phyloP scores from a whole-genome alignment of 2,888 invertebrate species.

The Cosmorhoe ocellata region DNA sequence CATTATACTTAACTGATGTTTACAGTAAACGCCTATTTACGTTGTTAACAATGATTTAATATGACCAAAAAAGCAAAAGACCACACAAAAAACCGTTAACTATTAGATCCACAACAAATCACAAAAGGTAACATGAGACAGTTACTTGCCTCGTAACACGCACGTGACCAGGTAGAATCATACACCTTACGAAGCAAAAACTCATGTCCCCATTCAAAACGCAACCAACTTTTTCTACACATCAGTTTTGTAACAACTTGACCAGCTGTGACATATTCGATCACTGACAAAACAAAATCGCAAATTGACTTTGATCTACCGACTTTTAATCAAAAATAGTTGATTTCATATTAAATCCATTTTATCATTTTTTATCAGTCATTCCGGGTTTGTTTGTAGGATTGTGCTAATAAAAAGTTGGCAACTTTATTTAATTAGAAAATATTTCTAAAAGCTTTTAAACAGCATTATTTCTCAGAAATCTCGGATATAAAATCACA shows the following conservation, averaged over 20 bases:
- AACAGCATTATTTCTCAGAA: slow-evolving; percentile 4
- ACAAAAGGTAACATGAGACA: slow-evolving; percentile 32
- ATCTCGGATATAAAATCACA: slow-evolving; percentile 17
- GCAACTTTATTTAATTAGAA: background rate
- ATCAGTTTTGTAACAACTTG: background rate
- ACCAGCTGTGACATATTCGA: too few species aligned
- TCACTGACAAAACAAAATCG: too few species aligned
- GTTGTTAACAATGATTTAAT: too few species aligned
- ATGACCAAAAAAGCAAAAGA: slow-evolving; percentile 35
- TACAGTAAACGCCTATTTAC: too few species aligned
- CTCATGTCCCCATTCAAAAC: slow-evolving; percentile 21
- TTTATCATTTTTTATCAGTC: too few species aligned
- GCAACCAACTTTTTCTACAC: slow-evolving; percentile 9
- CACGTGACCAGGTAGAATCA: slow-evolving; percentile 54
- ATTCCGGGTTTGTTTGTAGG: too few species aligned
- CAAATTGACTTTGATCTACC: too few species aligned
- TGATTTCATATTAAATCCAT: too few species aligned
- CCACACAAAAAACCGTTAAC: slow-evolving; percentile 7
- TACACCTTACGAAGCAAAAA: slow-evolving; percentile 30
- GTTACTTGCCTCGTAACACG: slow-evolving; percentile 35
- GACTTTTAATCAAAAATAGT: too few species aligned
- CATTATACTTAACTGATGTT: too few species aligned
- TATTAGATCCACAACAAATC: slow-evolving; percentile 21
- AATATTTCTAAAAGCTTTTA: background rate
- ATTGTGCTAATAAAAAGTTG: too few species aligned